Conservation (phyloP, 2,797 vertebrate genomes). For the Buceros bicornis region DNA sequence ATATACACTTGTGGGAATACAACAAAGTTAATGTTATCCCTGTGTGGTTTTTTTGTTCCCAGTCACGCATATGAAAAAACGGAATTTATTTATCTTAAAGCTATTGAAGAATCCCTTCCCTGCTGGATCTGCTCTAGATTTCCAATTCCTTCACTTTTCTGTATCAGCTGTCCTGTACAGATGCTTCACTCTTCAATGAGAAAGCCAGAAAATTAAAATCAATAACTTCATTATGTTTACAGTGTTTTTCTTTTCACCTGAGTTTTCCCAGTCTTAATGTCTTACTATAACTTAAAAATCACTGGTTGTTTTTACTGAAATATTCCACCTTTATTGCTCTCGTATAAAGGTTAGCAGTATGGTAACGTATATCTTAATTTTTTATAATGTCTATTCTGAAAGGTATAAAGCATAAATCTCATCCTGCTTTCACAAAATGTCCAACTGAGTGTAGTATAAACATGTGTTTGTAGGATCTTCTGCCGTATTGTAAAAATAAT, state of each 20-base stretch:
- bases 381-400: background rate
- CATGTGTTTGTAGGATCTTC: background rate
- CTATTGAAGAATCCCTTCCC: background rate
- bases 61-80: background rate
- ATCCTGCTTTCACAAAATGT: background rate
- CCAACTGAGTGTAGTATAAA: background rate
- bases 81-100: conserved; percentile 18
- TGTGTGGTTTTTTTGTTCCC: background rate
- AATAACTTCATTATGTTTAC: conserved; percentile 90
- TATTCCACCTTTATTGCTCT: background rate
- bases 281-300: conserved; percentile 49
- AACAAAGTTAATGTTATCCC: background rate
- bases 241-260: conserved; percentile 50
- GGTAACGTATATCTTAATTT: background rate
- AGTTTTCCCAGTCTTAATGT: conserved; percentile 54
- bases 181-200: conserved; percentile 69
- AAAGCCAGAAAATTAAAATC: conserved; percentile 88
- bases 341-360: background rate
- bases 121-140: conserved; percentile 24
- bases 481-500: background rate
- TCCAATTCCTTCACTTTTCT: conserved; percentile 37
- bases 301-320: background rate
- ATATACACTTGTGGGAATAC: background rate
- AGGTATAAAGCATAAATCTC: background rate
- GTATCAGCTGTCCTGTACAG: conserved; percentile 4